A percentile compares a stretch with the other conserved stretches of the same genome.
These are phyloP conservation scores for Amphilophus citrinellus DNA, from an alignment of 2,113 vertebrate species.

Conservation along the genomic window DNA sequence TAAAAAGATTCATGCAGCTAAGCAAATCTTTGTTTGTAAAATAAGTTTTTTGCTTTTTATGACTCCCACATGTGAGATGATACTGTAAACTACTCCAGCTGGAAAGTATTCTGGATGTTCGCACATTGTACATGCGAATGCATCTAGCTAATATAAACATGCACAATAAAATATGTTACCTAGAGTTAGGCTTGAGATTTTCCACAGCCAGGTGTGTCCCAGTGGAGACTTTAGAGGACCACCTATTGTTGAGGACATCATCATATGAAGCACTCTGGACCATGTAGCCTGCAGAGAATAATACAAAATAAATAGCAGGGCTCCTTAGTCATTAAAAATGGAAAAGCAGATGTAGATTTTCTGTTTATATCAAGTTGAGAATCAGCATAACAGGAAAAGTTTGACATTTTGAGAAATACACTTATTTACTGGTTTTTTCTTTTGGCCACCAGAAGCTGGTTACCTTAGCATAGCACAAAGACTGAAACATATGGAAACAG, in stretches of 20 bases:
- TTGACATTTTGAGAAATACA: not conserved
- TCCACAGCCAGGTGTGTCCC: slow-evolving; percentile 92
- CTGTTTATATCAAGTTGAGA: not conserved
- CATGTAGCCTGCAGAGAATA: slow-evolving; percentile 87
- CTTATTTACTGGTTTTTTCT: not conserved
- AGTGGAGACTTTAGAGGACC: slow-evolving; percentile 86
- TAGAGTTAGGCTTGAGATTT: slow-evolving; percentile 98
- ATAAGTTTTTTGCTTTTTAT: slow-evolving; percentile 14
- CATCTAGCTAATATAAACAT: slow-evolving; percentile 6
- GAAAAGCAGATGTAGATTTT: not conserved
- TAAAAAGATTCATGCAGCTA: not conserved
- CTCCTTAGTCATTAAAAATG: not conserved
- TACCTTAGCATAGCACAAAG: not conserved
- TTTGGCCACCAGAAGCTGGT: not conserved
- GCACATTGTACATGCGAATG: not conserved
- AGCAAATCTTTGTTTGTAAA: slow-evolving; percentile 23
- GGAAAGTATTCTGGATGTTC: not conserved
- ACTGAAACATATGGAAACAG: not conserved
- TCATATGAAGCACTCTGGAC: slow-evolving; percentile 97
- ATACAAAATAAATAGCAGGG: not conserved
- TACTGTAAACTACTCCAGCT: slow-evolving; percentile 7
- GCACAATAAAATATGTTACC: slow-evolving; percentile 77
- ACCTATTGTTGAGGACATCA: slow-evolving; percentile 94
- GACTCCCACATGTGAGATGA: slow-evolving; percentile 14
- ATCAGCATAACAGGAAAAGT: not conserved